Percentiles rank a stretch among this genome's conserved stretches.
phyloP scores from a whole-genome alignment of 2,888 invertebrate genomes.

The Carabus problematicus region DNA sequence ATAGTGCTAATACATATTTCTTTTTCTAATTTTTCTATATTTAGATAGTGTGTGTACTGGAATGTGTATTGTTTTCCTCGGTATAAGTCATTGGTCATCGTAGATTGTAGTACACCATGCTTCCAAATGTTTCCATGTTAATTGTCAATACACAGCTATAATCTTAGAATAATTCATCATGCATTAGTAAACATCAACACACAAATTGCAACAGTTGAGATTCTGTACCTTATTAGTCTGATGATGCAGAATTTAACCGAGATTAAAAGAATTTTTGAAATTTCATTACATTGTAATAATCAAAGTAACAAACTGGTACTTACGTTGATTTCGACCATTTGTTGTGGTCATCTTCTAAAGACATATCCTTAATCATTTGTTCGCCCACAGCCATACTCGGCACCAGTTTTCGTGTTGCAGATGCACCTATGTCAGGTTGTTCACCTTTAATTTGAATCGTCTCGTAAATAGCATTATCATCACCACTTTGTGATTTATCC shows the following conservation, averaged over 20 bases:
- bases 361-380: too few species aligned
- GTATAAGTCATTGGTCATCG: too few species aligned
- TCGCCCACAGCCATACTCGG: conserved; percentile 4
- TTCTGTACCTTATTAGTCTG: neutral
- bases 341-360: conserved; percentile 54
- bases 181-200: too few species aligned
- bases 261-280: neutral
- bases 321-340: conserved; percentile 59
- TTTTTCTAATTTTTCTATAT: too few species aligned
- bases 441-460: conserved; percentile 28
- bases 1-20: too few species aligned
- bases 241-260: neutral
- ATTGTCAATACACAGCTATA: neutral
- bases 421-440: neutral
- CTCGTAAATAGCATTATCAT: conserved; percentile 25
- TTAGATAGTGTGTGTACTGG: too few species aligned
- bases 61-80: too few species aligned
- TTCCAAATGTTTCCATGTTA: too few species aligned
- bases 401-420: neutral
- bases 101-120: too few species aligned
- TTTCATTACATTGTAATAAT: neutral
- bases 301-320: conserved; percentile 45
- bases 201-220: too few species aligned
- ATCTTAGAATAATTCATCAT: too few species aligned
- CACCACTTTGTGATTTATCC: conserved; percentile 14